Base-by-base conservation (phyloP, 53 echinoderm and acorn worm genomes). In the Temnopleurus reevesii region DNA sequence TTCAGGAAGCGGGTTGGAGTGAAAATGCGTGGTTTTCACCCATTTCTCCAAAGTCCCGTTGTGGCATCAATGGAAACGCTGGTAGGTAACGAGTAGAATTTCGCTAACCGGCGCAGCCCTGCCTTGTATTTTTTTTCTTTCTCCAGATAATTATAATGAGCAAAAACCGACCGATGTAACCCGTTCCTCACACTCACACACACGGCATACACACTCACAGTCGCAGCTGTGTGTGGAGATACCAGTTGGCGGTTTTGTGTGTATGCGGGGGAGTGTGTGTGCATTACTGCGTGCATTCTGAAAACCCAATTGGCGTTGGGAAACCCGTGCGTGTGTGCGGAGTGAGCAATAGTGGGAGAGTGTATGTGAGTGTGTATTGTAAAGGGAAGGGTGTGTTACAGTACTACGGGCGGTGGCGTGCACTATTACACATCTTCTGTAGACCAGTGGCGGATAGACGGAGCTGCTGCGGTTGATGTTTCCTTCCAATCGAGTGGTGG, bases 101-200 rank as follows among this genome's bases (percentile, higher is more conserved):
- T 49, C 23, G 27, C 46, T 49, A 46, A 47, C 79, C 79, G 79
- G 79, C 49, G 12, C 79, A 19, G 34, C 82, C 82, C 82, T 54
- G 53, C 82, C 82, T 82, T 82, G 82, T 82, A n/a, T n/a, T n/a
- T n/a, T n/a, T n/a, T 59, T 59, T 59, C 82, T 82, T 29, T 79
- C 49, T 49, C 82, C 36, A 35, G 53, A 55, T 82, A 82, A 82
- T 82, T 82, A 82, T 82, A 82, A 82, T 82, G 82, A 82, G 82
- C 31, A 55, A 82, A 82, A 51, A 82, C 79, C 46, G 49, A 55
- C 82, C 82, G 10, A 34, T 82, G 35, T 53, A 82, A 55, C 53
- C 53, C 27, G 19, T 36, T 27, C 27, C 46, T 29, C 79, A 79
- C 49, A 76, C 77, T 1, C 18, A 79, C 64, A 49, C 46, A 28